phyloP scores from a whole-genome alignment of 2,113 vertebrate genomes.

The Craseonycteris thonglongyai region DNA sequence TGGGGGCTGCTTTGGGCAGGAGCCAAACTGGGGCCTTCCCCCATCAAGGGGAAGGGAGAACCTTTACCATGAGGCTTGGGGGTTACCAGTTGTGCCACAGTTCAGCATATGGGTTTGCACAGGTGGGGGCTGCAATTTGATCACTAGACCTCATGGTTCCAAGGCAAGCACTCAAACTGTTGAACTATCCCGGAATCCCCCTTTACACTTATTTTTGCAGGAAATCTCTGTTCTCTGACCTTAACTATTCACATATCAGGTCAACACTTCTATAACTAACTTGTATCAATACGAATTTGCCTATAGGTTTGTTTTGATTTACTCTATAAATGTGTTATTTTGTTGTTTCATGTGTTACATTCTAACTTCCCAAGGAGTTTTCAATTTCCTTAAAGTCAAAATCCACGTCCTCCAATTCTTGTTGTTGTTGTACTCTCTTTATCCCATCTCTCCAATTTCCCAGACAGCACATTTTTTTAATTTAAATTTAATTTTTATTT shows the following conservation, averaged over 20 bases:
- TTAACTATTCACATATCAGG: neutral
- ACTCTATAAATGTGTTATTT: neutral
- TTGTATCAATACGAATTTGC: neutral
- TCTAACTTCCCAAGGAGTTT: neutral
- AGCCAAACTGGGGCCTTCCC: no score
- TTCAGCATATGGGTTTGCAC: no score
- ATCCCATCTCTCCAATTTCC: neutral
- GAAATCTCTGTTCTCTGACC: neutral
- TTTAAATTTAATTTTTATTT: no score
- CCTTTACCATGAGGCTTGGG: no score
- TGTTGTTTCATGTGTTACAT: neutral
- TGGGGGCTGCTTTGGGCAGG: no score
- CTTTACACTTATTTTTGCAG: neutral
- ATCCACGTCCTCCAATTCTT: neutral
- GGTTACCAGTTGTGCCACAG: no score
- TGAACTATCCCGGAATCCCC: no score
- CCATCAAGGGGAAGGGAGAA: no score
- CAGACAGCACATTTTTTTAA: neutral
- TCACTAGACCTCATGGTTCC: no score
- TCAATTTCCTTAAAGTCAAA: neutral
- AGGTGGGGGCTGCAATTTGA: no score
- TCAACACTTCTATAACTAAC: neutral
- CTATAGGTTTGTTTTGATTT: neutral
- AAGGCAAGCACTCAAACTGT: no score
- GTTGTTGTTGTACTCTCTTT: neutral